phyloP scores from a whole-genome alignment of 1,140 invertebrate genomes.

The Caerostris extrusa region DNA sequence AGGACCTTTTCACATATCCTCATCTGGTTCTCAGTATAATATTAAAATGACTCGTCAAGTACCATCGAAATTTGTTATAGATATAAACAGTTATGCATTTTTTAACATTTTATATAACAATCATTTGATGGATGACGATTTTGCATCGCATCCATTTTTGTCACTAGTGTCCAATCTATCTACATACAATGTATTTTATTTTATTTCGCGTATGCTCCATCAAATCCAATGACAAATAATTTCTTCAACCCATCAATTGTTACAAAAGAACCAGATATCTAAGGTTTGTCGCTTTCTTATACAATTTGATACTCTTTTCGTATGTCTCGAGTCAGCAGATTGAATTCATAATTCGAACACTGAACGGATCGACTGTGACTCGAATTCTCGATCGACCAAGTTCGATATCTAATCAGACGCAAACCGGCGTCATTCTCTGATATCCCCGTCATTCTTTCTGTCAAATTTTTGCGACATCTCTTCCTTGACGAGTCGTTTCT shows the following conservation, averaged over 20 bases:
- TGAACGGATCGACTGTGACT: neutral
- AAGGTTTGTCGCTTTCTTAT: no score
- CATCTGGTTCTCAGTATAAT: no score
- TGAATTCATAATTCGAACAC: neutral
- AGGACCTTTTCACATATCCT: no score
- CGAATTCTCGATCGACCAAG: neutral
- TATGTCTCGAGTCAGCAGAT: neutral
- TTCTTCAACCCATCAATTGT: neutral
- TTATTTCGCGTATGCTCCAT: neutral
- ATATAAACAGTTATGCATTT: no score
- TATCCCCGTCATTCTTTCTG: conserved; percentile 22
- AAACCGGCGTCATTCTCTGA: neutral
- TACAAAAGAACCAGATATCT: neutral
- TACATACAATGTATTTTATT: no score
- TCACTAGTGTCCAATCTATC: no score
- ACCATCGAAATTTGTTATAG: no score
- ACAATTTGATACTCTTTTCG: neutral
- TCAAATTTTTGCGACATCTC: conserved; percentile 1
- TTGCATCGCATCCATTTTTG: no score
- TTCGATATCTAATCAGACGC: neutral
- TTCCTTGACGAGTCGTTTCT: neutral
- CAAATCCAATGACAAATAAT: neutral
- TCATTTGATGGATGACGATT: no score
- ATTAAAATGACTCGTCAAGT: no score
- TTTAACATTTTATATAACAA: no score